A percentile compares a stretch with the other conserved stretches of the same genome.
Conservation (phyloP, 2,888 invertebrate species). For the Lithophane ornitopus region DNA sequence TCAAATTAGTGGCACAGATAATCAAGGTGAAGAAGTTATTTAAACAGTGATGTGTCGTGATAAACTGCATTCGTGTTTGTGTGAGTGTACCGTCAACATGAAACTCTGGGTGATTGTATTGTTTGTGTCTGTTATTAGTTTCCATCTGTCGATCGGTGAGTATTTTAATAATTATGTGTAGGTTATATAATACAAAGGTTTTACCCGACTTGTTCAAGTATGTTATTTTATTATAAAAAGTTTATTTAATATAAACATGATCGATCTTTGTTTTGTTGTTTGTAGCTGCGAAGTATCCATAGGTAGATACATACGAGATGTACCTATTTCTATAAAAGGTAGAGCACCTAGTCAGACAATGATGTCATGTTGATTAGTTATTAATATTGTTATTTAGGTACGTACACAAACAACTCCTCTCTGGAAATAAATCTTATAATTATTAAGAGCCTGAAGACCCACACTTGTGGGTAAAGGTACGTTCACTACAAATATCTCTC, state of each 20-base stretch:
- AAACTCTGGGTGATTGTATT: slow-evolving; percentile 56
- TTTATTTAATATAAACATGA: neutral
- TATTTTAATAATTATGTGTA: slow-evolving; percentile 26
- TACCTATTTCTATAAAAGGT: neutral
- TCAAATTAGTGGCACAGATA: slow-evolving; percentile 51
- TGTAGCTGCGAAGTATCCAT: neutral
- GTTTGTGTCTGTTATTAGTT: slow-evolving; percentile 63
- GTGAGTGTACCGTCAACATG: slow-evolving; percentile 64
- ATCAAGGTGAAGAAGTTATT: slow-evolving; percentile 65
- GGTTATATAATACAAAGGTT: slow-evolving; percentile 8
- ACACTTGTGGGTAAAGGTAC: neutral
- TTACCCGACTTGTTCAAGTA: neutral
- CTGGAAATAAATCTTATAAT: neutral
- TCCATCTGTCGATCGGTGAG: slow-evolving; percentile 65
- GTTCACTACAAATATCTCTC: neutral
- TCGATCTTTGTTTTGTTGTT: neutral
- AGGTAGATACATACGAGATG: too few relatives aligned
- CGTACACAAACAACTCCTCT: neutral
- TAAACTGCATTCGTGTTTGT: slow-evolving; percentile 57
- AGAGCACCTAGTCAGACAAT: neutral
- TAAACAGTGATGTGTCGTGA: slow-evolving; percentile 57
- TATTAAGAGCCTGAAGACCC: neutral
- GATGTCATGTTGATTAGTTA: slow-evolving; percentile 4
- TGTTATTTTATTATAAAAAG: neutral
- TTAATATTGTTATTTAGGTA: neutral